These are phyloP conservation scores for Saguinus midas DNA, from an alignment of 2,113 vertebrate species.

Conservation along the genomic window DNA sequence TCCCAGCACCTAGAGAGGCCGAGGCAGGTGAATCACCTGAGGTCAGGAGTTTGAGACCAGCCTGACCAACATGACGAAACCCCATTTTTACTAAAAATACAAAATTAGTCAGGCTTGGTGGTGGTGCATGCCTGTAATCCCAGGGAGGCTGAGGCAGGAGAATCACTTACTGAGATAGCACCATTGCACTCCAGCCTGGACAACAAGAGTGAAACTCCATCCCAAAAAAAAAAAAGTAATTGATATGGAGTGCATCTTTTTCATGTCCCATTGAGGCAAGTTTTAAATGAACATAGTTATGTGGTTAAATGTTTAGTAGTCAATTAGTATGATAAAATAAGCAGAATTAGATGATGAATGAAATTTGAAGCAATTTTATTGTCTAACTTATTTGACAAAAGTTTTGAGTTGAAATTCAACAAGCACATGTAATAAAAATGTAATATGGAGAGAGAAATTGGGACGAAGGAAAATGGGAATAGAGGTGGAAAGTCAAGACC, in stretches of 20 bases:
- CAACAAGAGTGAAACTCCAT: too few species aligned
- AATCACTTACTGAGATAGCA: too few species aligned
- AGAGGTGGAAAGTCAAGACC: neutral
- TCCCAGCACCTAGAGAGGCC: too few species aligned
- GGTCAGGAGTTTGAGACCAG: too few species aligned
- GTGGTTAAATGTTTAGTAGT: constrained; percentile 16
- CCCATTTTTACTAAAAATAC: too few species aligned
- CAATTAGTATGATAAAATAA: constrained; percentile 1
- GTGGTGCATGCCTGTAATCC: too few species aligned
- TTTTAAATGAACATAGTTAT: neutral
- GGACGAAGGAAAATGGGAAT: neutral
- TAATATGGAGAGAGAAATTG: constrained; percentile 11
- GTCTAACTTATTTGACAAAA: neutral
- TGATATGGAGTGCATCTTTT: neutral
- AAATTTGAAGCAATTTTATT: constrained; percentile 20
- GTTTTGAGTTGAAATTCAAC: neutral
- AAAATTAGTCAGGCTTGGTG: too few species aligned
- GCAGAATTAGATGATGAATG: constrained; percentile 31
- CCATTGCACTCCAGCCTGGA: too few species aligned
- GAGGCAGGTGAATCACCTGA: too few species aligned
- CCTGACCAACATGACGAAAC: too few species aligned
- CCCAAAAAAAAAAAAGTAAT: neutral
- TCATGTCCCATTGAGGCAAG: neutral
- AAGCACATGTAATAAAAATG: neutral
- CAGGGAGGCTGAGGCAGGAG: too few species aligned